phyloP scores from a whole-genome alignment of 1,140 invertebrate species.

The Pogonomyrmex californicus region DNA sequence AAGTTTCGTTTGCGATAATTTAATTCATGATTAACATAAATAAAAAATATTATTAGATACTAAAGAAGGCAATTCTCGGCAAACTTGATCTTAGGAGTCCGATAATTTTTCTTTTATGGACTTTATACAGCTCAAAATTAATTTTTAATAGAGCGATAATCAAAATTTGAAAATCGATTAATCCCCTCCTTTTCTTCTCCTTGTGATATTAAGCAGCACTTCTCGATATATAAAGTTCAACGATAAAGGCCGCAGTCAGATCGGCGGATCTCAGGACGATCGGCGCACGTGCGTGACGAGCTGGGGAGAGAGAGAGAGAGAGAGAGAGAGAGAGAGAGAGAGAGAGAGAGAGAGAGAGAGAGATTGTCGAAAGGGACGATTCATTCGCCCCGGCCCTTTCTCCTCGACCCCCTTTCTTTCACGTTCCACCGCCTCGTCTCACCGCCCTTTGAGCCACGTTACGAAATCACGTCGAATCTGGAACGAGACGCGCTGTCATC shows the following conservation, averaged over 20 bases:
- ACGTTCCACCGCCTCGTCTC: neutral
- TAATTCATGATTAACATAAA: neutral
- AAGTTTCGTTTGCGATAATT: neutral
- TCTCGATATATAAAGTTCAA: neutral
- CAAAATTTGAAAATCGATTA: no score
- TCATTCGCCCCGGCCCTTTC: slow-evolving; percentile 37
- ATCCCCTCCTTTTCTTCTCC: neutral
- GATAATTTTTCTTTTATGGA: no score
- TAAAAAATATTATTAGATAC: neutral
- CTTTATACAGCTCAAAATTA: no score
- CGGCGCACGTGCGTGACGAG: slow-evolving; percentile 63
- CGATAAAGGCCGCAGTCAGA: slow-evolving; percentile 49
- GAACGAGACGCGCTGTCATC: slow-evolving; percentile 45
- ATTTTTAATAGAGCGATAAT: no score
- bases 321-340: no score
- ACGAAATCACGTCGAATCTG: slow-evolving; percentile 71
- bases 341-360: neutral
- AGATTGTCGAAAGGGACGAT: slow-evolving; percentile 23
- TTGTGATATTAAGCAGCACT: slow-evolving; percentile 10
- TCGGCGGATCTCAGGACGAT: slow-evolving; percentile 38
- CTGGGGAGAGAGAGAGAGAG: neutral
- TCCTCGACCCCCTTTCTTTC: neutral
- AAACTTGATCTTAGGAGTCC: no score
- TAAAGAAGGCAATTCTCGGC: no score
- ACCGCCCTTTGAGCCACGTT: slow-evolving; percentile 47